Evolutionary conservation across 2,888 invertebrate species (phyloP), one percentile per base, ranked within the genome.

Genomic region (Microctonus hyperodae): DNA sequence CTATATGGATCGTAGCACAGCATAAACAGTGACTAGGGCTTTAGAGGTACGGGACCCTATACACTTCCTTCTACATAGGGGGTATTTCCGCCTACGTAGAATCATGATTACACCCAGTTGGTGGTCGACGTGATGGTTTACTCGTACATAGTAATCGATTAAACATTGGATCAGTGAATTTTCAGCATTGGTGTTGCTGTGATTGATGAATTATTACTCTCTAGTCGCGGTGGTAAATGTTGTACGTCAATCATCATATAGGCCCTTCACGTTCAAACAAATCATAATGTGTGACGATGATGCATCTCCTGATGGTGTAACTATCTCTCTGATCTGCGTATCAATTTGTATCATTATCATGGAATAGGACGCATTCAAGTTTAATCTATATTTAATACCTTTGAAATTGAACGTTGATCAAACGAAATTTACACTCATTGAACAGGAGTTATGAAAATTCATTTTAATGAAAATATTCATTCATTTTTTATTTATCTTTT

Each of bases 201-300:
- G 55, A 66, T 66, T 56, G 61, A 66, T 66, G 48, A 61, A 60
- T 66, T 56, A 56, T 66, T 60, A 33, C 51, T 5, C 37, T 37
- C 37, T 37, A 35, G n/a, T 48, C 3, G 9, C n/a, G n/a, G 11
- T 51, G 51, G 51, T 61, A 7, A 51, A 61, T 61, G 20, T 51
- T 61, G n/a, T 16, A 16, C 20, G 22, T 35, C 56, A 56, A 56
- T 56, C 56, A 56, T 37, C 37, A 37, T 9, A 9, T n/a, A n/a
- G 13, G 37, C 9, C 35, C 28, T 28, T 53, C 28, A 28, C 28
- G 28, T 50, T 22, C 25, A 28, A 56, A 56, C 7, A 35, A 6
- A 56, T 33, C 16, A n/a, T n/a, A 56, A 10, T 33, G 25, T 31
- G n/a, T n/a, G n/a, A n/a, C n/a, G 35, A 9, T 56, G 22, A 10